Percentiles rank a stretch among this genome's conserved stretches.
Evolutionary conservation across 2,888 invertebrate species (phyloP).

Genomic region (Listrodromus nycthemerus): DNA sequence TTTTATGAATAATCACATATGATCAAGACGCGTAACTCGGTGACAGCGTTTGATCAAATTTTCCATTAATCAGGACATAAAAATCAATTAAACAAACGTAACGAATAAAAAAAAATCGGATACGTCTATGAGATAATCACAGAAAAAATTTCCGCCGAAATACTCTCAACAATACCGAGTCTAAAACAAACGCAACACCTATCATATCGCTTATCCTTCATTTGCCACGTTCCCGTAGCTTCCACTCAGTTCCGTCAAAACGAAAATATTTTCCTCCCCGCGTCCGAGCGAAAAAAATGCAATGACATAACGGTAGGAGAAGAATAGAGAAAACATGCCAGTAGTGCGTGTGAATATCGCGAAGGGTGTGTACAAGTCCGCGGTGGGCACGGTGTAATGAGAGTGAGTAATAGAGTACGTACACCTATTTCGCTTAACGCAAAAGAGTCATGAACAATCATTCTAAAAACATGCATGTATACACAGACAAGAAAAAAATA

Average conservation of each 20-base stretch:
- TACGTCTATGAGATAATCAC: too few species aligned
- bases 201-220: neutral
- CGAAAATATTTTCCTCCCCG: neutral
- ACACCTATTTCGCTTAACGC: slow-evolving; percentile 40
- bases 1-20: too few species aligned
- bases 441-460: slow-evolving; percentile 41
- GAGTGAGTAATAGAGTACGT: slow-evolving; percentile 50
- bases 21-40: neutral
- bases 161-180: neutral
- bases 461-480: slow-evolving; percentile 1
- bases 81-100: neutral
- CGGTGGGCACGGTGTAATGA: slow-evolving; percentile 57
- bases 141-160: neutral
- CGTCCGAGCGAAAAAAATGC: neutral
- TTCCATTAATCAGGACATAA: neutral
- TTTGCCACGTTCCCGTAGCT: neutral
- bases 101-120: neutral
- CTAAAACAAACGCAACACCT: neutral
- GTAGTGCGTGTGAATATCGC: slow-evolving; percentile 38
- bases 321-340: neutral
- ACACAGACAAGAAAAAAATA: slow-evolving; percentile 3
- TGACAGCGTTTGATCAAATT: neutral
- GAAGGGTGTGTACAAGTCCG: slow-evolving; percentile 37
- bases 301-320: slow-evolving; percentile 48
- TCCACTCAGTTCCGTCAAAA: neutral